Evolutionary conservation across 2,797 vertebrate species (phyloP), one percentile per base, ranked within the genome.

Genomic region (Oreonectes daqikongensis): DNA sequence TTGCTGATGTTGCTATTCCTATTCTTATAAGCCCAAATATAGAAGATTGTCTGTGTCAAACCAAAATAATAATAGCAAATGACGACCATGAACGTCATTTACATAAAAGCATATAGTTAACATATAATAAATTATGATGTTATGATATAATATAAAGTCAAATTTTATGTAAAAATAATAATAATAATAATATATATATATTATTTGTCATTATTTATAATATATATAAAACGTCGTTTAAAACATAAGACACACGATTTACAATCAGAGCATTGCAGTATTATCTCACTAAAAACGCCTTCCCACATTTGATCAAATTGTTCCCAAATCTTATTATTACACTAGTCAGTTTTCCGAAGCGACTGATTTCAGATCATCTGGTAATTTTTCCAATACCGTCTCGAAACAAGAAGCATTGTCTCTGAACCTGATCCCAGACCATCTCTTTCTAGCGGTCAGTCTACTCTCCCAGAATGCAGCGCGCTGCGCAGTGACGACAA

Each of bases 401-500:
- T 50, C 32, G 0, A 5, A 24, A 17, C 18, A 1, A 38, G 0
- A 26, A 2, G 1, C 7, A 9, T 17, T 6, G 3, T 14, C 20
- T 59, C 26, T 6, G 8, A 26, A 69, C 5, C 66, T 69, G 74
- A 60, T 59, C 66, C 42, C 53, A 69, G 74, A 61, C 0, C 74
- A 40, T 66, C 42, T 50, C 48, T 1, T 10, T 2, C n/a, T 8
- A 8, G 14, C 38, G 8, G 1, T 10, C 68, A 32, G 35, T 44
- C 52, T 50, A 40, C 15, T 22, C 52, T 88, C 91, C 90, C 91
- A 92, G 77, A 85, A 88, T 91, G 55, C 90, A 90, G 30, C 78
- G 86, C 79, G 84, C 76, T 81, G 83, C 76, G 57, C 84, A 46
- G 85, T 91, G 90, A 92, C 90, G 91, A 92, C 90, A 93, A 92